Evolutionary conservation across 2,113 vertebrate genomes (phyloP).

Genomic region (Chionis minor): DNA sequence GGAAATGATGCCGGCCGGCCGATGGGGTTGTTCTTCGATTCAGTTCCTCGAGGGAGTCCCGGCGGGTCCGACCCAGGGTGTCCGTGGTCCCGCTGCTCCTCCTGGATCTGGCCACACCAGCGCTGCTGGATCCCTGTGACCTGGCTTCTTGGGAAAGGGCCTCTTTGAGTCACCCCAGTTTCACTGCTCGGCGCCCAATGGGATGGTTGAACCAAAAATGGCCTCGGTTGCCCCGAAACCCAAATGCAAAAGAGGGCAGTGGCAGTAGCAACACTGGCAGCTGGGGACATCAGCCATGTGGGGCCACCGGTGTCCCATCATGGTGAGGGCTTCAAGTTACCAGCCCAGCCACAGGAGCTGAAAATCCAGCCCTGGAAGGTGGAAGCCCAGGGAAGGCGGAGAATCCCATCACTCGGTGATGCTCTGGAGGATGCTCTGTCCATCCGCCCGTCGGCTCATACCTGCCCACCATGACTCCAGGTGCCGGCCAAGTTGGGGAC

Average conservation of each 20-base stretch:
- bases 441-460: fast-evolving
- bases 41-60: slow-evolving; percentile 55
- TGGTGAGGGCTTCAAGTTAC: fast-evolving
- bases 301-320: neutral
- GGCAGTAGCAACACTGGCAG: neutral
- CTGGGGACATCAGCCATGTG: fast-evolving
- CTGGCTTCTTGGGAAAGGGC: neutral
- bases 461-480: fast-evolving
- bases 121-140: fast-evolving
- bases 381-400: fast-evolving
- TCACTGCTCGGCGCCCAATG: fast-evolving
- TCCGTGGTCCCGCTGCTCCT: fast-evolving
- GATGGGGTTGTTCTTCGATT: slow-evolving; percentile 28
- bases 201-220: neutral
- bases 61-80: neutral
- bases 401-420: fast-evolving
- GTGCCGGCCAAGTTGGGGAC: neutral
- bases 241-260: neutral
- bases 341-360: fast-evolving
- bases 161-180: neutral
- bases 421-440: neutral
- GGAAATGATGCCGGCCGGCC: neutral
- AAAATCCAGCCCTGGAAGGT: neutral
- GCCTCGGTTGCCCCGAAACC: neutral
- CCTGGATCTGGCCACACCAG: fast-evolving